Evolutionary conservation across 2,797 vertebrate species (phyloP), one percentile per base, ranked within the genome.

Genomic region (Tragopan temminckii): DNA sequence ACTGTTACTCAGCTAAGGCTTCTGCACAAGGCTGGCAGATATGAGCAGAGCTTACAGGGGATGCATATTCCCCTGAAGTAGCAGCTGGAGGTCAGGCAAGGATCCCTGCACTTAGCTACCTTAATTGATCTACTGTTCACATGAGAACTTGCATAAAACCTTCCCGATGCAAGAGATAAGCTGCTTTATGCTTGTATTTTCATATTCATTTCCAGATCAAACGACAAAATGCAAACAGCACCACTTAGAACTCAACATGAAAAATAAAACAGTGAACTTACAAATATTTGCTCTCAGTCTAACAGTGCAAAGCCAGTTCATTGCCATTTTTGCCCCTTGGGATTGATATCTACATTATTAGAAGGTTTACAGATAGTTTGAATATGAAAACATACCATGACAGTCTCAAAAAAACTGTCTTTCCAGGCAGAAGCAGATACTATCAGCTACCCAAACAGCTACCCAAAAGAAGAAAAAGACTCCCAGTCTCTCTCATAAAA

Each of bases 11-110:
- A 33, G 19, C 9, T 59, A 8, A 50, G 53, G 66, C 25, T 42
- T 59, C 48, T 13, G 4, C 58, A n/a, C 4, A 62, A 55, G 42
- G 38, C 23, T 24, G 25, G 61, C 25, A 63, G 50, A 7, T 12
- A 13, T 0, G 13, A 59, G 38, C 71, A 85, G 71, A 66, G 10
- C 42, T 66, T 36, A 15, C 1, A 13, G 50, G 33, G 40, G 19
- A 12, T 0, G 0, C n/a, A 1, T 2, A 53, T 74, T 80, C 13
- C 29, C 29, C 29, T 64, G 58, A 40, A 62, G 45, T 12, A 63
- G 93, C 53, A 71, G 45, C 2, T 13, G 35, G 57, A 82, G 69
- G 66, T 88, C 80, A 90, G 53, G 11, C 42, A 8, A 80, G 57
- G 38, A 74, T 89, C 31, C n/a, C 53, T 71, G 31, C 59, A 12